These are phyloP conservation scores for Reticulitermes speratus DNA, from an alignment of 1,140 invertebrate genomes.

Conservation along the genomic window DNA sequence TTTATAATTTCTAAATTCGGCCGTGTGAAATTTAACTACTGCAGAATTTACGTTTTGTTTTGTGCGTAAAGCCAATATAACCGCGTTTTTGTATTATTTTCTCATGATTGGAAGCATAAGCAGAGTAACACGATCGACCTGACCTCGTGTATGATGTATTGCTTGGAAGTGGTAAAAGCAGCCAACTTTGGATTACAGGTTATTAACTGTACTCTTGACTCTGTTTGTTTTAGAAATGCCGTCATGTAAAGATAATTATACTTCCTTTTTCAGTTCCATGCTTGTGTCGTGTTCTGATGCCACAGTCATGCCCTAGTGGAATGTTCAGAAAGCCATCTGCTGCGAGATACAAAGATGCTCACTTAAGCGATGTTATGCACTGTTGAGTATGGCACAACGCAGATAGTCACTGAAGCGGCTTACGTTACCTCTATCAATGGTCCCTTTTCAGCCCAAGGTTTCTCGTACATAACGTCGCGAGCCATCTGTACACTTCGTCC, in stretches of 20 bases:
- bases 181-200: not conserved
- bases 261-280: not conserved
- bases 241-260: not conserved
- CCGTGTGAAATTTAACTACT: too few relatives aligned
- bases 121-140: too few relatives aligned
- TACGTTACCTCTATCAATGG: not conserved
- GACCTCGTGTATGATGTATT: too few relatives aligned
- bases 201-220: not conserved
- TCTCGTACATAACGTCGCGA: too few relatives aligned
- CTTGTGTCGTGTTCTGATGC: not conserved
- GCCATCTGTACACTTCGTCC: not conserved
- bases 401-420: not conserved
- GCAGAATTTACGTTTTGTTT: too few relatives aligned
- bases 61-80: too few relatives aligned
- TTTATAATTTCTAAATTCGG: too few relatives aligned
- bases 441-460: not conserved
- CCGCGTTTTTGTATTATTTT: too few relatives aligned
- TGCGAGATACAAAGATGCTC: not conserved
- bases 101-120: too few relatives aligned
- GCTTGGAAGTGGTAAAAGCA: too few relatives aligned
- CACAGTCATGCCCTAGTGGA: not conserved
- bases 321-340: not conserved
- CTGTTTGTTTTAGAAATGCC: not conserved
- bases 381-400: not conserved
- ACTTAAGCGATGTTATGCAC: not conserved